Conservation (phyloP, 2,888 invertebrate species). For the Neoaliturus tenellus region DNA sequence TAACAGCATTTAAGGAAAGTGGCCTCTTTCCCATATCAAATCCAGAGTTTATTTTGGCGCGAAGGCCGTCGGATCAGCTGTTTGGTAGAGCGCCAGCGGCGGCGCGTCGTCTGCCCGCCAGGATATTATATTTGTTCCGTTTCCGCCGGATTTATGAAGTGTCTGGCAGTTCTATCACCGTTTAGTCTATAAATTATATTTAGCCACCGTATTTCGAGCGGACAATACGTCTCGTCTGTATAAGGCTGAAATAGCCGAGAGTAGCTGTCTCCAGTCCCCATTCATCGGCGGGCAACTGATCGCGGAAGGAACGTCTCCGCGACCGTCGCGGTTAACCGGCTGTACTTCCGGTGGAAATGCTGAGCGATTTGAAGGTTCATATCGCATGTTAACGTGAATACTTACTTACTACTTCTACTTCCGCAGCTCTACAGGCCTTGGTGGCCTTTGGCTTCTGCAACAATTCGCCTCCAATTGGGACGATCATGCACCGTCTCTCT, state of each 20-base stretch:
- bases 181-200: conserved; percentile 30
- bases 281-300: neutral
- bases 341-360: neutral
- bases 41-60: neutral
- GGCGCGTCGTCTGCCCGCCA: neutral
- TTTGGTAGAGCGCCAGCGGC: neutral
- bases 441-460: no score
- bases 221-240: neutral
- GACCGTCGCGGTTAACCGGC: neutral
- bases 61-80: conserved; percentile 17
- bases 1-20: neutral
- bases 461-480: no score
- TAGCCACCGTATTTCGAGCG: conserved; percentile 1
- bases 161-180: conserved; percentile 24
- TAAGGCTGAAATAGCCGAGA: neutral
- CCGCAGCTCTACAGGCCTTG: no score
- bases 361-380: no score
- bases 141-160: conserved; percentile 24
- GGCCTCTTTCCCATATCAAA: neutral
- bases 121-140: conserved; percentile 36
- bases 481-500: no score
- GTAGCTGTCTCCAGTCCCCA: neutral
- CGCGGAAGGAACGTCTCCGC: neutral
- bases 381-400: no score
- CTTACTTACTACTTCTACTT: no score